Conservation (phyloP, 2,888 invertebrate genomes). For the Oasisia sp. region DNA sequence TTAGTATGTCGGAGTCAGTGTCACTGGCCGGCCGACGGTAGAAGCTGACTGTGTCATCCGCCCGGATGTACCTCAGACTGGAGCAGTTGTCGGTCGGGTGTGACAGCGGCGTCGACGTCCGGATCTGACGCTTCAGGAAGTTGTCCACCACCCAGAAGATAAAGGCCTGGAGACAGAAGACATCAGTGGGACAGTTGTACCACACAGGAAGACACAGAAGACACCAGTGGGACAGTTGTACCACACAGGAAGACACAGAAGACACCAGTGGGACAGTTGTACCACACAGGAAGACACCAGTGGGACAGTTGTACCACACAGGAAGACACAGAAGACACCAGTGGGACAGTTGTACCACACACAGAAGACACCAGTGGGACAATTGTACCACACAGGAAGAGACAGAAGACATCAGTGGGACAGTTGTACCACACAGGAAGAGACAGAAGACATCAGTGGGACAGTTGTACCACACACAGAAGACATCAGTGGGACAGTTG, state of each 20-base stretch:
- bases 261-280: too few species aligned
- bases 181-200: neutral
- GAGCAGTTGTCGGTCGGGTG: neutral
- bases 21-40: neutral
- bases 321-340: conserved; percentile 52
- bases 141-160: conserved; percentile 90
- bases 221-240: neutral
- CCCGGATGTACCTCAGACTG: neutral
- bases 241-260: neutral
- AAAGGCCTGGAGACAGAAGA: conserved; percentile 73
- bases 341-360: neutral
- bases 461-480: neutral
- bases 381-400: conserved; percentile 50
- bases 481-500: neutral
- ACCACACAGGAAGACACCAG: conserved; percentile 74
- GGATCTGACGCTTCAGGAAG: conserved; percentile 73
- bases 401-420: conserved; percentile 8
- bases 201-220: conserved; percentile 52
- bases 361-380: neutral
- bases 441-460: conserved; percentile 43
- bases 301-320: neutral
- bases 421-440: conserved; percentile 42
- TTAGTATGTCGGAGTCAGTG: neutral
- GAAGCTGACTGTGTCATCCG: neutral
- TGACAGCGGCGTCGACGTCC: conserved; percentile 43